Base-by-base conservation (phyloP, 2,113 vertebrate genomes). In the Azemiops feae region DNA sequence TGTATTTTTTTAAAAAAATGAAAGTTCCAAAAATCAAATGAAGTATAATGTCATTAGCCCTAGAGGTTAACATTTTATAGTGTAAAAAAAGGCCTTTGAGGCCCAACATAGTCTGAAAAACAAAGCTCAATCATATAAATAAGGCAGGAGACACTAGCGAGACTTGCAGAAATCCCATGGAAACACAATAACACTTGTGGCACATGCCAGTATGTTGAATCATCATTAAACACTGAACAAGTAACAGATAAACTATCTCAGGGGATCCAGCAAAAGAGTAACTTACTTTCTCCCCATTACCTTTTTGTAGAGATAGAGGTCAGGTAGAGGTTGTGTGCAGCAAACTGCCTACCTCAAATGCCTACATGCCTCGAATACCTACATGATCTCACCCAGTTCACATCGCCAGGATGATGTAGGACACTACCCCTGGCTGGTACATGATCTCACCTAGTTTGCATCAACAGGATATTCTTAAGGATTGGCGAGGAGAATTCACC, bases 1-100 rank as follows among this genome's bases (percentile, higher is more conserved):
- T 91, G 92, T 93, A 43, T 47, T 91, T 88, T 85, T 52, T 47
- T 2, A 91, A 92, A 93, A 54, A 89, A 50, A 57, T 47, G 39
- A 93, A 91, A 88, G 39, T 1, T 81, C 12, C 22, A 0, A 34
- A 89, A 93, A 88, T 86, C 87, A 12, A 87, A 0, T 23, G 39
- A 43, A 43, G 58, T 43, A 87, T 25, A 88, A 64, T 54, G 3
- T 0, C 0, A 0, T 57, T 53, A 55, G 47, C 52, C 52, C 27
- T 58, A 0, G 0, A 50, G 30, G n/a, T 58, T 23, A 88, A 8
- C 0, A 0, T 22, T 91, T 34, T 3, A 47, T 47, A 94, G 85
- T 8, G 92, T 92, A 93, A 94, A 20, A 34, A 69, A 1, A 0
- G 4, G 10, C 1, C 18, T 55, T 91, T 55, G 43, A 90, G 22